Evolutionary conservation across 2,113 vertebrate species (phyloP), one percentile per base, ranked within the genome.

Genomic region (Pimephales promelas): DNA sequence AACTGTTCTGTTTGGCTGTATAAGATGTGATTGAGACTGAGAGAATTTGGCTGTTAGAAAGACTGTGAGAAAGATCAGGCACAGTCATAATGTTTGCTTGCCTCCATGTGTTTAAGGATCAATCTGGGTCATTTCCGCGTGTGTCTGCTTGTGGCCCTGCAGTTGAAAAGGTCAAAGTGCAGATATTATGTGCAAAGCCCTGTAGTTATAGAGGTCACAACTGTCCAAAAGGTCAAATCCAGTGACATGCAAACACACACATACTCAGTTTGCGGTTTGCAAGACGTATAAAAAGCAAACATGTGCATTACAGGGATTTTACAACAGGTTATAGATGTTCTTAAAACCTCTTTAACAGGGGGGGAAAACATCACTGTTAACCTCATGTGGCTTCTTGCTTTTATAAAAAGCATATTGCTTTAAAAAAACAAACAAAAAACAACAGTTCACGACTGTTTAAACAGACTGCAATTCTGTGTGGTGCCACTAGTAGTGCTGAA

Each of bases 181-280:
- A 70, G 83, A 83, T 82, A 86, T 86, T 89, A 76, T 85, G 84
- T 87, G 68, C 62, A 85, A 87, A 87, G 81, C 85, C 87, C 84
- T 85, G 77, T 89, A 89, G 84, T 83, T 81, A 68, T 52, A 79
- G 79, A 89, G 72, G 85, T 84, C 40, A 74, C 78, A 89, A 56
- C 88, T 90, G 91, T 91, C 90, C 90, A 85, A 83, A 71, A 84
- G 79, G 91, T 91, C 89, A 89, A 79, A 88, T 87, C 86, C 45
- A 49, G 68, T 36, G 66, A 86, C 81, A 83, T 79, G 89, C 86
- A 47, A 24, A 72, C 70, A 72, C 40, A 45, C 64, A 68, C 31
- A 68, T 4, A 40, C 64, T 40, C 18, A 40, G 5, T 31, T 64
- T 11, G 9, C 3, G n/a, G 56, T 24, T 59, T 59, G 9, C 26